Evolutionary conservation across 2,113 vertebrate genomes (phyloP), one percentile per base, ranked within the genome.

Genomic region (Barbus barbus): DNA sequence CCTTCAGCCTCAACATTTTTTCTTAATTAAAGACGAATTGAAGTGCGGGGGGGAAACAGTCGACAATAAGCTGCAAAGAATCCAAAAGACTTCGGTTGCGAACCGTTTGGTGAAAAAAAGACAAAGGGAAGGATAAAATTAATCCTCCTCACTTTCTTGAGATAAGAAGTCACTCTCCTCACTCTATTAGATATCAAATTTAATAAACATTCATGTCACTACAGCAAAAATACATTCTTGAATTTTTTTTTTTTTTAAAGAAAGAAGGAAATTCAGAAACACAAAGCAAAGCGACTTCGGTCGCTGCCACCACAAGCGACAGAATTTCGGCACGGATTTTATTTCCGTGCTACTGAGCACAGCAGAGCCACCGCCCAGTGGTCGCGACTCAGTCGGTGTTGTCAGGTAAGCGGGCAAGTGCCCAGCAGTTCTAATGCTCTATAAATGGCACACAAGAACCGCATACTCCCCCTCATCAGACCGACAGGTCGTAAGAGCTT

Each of bases 11-110:
- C 65, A 44, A 83, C 51, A 67, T 81, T 82, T 85, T 84, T 85
- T 85, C 85, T 81, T 87, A 87, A 86, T 87, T 83, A 86, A 86
- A 87, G 81, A 78, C 58, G 84, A 87, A 51, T 60, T 53, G 56
- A 48, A 46, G 81, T 38, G 44, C 56, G 38, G 53, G 46, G 46
- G 83, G 53, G 81, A 63, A n/a, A 73, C 58, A 84, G 72, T 48
- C 53, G 26, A 80, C 28, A 78, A 81, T 82, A 71, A 72, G 38
- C 80, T 61, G 28, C 83, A 63, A 76, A 65, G 28, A 24, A 48
- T 48, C 36, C 38, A 72, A 75, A 75, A 38, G 58, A 82, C 48
- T 41, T 41, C 38, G 1, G 38, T 7, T 38, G 5, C 7, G 36
- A 38, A 20, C n/a, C 11, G n/a, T 53, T 71, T 56, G 36, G 46